Conservation (phyloP, 2,888 invertebrate genomes). For the Xanthorhoe designata region DNA sequence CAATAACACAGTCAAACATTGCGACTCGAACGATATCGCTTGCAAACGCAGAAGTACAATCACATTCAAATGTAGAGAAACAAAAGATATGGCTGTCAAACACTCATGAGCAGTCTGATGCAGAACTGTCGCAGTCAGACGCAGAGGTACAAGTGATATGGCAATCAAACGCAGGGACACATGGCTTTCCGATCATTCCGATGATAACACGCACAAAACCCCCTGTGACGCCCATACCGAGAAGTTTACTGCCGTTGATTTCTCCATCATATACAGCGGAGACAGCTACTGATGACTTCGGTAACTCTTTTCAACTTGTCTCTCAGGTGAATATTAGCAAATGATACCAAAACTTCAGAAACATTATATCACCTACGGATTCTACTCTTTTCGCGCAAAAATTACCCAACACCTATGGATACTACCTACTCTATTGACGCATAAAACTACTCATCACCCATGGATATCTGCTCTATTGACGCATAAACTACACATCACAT, state of each 20-base stretch:
- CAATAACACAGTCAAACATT: background rate
- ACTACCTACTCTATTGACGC: too few relatives aligned
- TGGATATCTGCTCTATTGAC: too few relatives aligned
- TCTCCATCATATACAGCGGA: constrained; percentile 10
- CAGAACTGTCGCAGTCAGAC: background rate
- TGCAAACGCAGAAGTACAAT: background rate
- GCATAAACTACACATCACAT: too few relatives aligned
- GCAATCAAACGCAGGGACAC: background rate
- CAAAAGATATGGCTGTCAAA: too few relatives aligned
- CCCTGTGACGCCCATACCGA: background rate
- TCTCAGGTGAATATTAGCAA: constrained; percentile 20
- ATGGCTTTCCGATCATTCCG: background rate
- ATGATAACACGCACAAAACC: background rate
- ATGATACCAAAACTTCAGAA: background rate
- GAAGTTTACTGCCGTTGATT: background rate
- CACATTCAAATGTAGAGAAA: background rate
- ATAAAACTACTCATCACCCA: too few relatives aligned
- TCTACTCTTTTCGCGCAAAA: background rate
- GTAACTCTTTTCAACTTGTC: constrained; percentile 17
- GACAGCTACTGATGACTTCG: constrained; percentile 5
- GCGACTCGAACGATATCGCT: background rate
- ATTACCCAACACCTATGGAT: too few relatives aligned
- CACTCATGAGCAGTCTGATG: too few relatives aligned
- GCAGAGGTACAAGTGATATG: background rate
- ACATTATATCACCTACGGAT: background rate